These are phyloP conservation scores for Xanthorhoe designata DNA, from an alignment of 2,888 invertebrate genomes.

Conservation along the genomic window DNA sequence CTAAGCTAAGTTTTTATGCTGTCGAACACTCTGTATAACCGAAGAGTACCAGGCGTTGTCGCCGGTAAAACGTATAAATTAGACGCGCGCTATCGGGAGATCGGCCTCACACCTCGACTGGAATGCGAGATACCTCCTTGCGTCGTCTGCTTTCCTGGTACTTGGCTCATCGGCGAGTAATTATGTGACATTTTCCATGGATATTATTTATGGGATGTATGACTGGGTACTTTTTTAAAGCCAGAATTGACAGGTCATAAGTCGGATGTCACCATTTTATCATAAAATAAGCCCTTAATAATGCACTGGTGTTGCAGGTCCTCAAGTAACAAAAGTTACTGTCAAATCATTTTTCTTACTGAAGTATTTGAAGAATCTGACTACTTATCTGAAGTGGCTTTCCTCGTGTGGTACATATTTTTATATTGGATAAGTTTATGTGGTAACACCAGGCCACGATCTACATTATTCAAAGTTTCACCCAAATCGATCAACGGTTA, in stretches of 20 bases:
- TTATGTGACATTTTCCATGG: constrained; percentile 26
- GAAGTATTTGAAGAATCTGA: too few species aligned
- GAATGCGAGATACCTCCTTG: constrained; percentile 68
- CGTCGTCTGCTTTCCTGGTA: constrained; percentile 71
- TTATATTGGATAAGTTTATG: too few species aligned
- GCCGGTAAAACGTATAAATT: constrained; percentile 85
- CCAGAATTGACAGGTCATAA: neutral
- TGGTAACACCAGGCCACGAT: too few species aligned
- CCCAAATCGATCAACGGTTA: too few species aligned
- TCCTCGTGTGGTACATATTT: too few species aligned
- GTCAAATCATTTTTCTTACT: too few species aligned
- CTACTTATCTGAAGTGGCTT: too few species aligned
- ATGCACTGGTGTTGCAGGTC: too few species aligned
- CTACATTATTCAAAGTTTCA: too few species aligned
- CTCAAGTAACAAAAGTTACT: too few species aligned
- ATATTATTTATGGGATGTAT: constrained; percentile 10
- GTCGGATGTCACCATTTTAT: neutral
- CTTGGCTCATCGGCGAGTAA: constrained; percentile 33
- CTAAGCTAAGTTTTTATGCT: neutral
- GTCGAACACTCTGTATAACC: constrained; percentile 46
- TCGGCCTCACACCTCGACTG: constrained; percentile 84
- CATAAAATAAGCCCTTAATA: too few species aligned
- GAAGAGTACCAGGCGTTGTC: constrained; percentile 73
- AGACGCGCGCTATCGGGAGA: constrained; percentile 76
- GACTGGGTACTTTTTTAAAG: neutral